Evolutionary conservation across 1,140 invertebrate genomes (phyloP), one percentile per base, ranked within the genome.

Genomic region (Temnothorax longispinosus): DNA sequence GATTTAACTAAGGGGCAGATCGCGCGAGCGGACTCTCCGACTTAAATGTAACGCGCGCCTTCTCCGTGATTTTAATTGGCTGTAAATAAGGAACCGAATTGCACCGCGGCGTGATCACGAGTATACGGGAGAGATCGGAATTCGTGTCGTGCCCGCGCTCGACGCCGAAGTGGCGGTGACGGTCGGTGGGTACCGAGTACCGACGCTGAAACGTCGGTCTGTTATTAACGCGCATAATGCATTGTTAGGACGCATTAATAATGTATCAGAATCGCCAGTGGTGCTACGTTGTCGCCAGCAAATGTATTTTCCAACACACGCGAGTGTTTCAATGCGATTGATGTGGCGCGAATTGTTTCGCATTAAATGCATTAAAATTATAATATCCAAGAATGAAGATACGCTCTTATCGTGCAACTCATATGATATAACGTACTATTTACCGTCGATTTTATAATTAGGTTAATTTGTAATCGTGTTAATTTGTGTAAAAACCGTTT

Each of bases 181-280:
- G 71, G 32, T 18, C 54, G 71, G 27, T 38, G 52, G 11, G 11
- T 56, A 74, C 3, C 18, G 18, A 35, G 27, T 27, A 27, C 27
- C 27, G 1, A 27, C 8, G 27, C 27, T 56, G 27, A 27, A 27
- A 27, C 27, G 27, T 27, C 21, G 50, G 32, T 27, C 32, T 74
- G 71, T 54, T 54, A 54, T 74, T 74, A 72, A n/a, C 47, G 10
- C 72, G 72, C 72, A 75, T 75, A 58, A 75, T 56, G 52, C 35
- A 75, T 75, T 75, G 71, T 56, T 56, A 56, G 71, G 6, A 54
- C 10, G 32, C 50, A 74, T 74, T 56, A 74, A 74, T 74, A 74
- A 74, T 74, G 71, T 74, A 74, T 74, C 52, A 74, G 52, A 35
- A 74, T 74, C 10, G 50, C 71, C 71, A 56, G 50, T 38, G 32